These are phyloP conservation scores for Tanytarsus gracilentus DNA, from an alignment of 2,888 invertebrate genomes.

Conservation along the genomic window DNA sequence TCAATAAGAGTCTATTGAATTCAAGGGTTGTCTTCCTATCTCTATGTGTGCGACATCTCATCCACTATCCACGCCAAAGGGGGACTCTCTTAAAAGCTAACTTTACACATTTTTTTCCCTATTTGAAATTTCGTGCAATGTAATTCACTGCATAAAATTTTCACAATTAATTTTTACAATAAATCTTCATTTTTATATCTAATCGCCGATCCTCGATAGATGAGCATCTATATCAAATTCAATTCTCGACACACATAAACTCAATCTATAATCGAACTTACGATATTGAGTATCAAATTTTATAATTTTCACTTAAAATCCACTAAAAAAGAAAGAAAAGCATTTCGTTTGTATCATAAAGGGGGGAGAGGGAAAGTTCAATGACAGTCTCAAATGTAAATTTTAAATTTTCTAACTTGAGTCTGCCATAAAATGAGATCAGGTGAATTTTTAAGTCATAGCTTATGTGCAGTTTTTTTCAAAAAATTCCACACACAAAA, in stretches of 20 bases:
- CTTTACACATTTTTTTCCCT: constrained; percentile 11
- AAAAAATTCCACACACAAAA: too few species aligned
- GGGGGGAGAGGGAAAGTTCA: too few species aligned
- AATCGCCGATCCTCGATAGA: too few species aligned
- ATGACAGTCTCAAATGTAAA: too few species aligned
- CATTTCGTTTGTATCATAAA: constrained; percentile 5
- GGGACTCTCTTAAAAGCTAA: neutral
- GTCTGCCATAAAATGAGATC: too few species aligned
- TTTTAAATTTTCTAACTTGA: too few species aligned
- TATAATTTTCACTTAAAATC: constrained; percentile 15
- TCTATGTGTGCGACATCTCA: neutral
- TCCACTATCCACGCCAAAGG: neutral
- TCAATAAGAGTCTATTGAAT: neutral
- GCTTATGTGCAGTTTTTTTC: too few species aligned
- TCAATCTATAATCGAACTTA: too few species aligned
- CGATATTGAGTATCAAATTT: neutral
- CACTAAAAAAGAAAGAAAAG: constrained; percentile 29
- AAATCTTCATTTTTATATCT: neutral
- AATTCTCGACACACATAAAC: neutral
- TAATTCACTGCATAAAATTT: constrained; percentile 1
- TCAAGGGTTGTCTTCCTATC: neutral
- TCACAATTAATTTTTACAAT: constrained; percentile 18
- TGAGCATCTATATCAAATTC: neutral
- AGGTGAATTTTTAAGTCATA: too few species aligned
- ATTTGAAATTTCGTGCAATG: constrained; percentile 21